Conservation (phyloP, 2,113 vertebrate genomes). For the Miniopterus natalensis region DNA sequence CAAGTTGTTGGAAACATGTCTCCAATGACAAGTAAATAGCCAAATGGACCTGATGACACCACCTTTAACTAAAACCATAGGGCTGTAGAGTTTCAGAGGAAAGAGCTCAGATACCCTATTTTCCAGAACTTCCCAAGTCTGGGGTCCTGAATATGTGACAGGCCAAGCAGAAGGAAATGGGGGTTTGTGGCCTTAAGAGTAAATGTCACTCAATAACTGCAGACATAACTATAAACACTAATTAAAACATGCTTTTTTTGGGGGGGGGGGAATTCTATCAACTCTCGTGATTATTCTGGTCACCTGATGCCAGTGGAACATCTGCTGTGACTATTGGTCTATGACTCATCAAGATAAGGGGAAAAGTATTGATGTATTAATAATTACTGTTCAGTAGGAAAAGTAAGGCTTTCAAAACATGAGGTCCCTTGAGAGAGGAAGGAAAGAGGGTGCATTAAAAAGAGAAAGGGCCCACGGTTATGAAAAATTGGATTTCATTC, state of each 20-base stretch:
- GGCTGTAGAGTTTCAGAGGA: not conserved
- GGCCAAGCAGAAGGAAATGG: not conserved
- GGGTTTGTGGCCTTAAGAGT: not conserved
- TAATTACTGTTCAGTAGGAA: not conserved
- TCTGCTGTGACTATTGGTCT: not conserved
- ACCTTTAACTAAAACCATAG: not conserved
- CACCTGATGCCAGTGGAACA: not conserved
- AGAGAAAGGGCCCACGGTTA: not conserved
- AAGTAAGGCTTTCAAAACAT: not conserved
- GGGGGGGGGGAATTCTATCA: not conserved
- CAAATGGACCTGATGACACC: not conserved
- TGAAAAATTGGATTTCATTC: not conserved
- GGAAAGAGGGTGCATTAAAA: not conserved
- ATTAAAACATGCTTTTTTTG: not conserved
- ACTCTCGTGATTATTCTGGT: not conserved
- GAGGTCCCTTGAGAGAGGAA: not conserved
- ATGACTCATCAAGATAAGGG: not conserved
- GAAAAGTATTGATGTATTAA: not conserved
- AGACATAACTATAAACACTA: not conserved
- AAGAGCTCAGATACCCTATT: not conserved
- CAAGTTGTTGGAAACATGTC: not conserved
- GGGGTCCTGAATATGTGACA: not conserved
- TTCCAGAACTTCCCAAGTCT: not conserved
- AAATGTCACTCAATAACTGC: not conserved
- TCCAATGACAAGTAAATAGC: not conserved